These are phyloP conservation scores for Fopius arisanus DNA, from an alignment of 1,140 invertebrate genomes.

Conservation along the genomic window DNA sequence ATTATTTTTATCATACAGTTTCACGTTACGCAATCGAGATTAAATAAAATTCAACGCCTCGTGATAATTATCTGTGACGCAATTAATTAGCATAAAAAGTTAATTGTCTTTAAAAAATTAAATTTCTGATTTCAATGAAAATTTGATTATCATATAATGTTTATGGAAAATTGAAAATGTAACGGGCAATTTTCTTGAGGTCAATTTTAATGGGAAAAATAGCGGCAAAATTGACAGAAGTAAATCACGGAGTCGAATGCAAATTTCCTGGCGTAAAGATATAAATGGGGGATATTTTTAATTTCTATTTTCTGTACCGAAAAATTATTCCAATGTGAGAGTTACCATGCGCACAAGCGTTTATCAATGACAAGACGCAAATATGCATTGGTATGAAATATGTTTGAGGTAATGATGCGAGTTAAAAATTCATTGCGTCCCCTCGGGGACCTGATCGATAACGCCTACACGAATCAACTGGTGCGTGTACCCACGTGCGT, in stretches of 20 bases:
- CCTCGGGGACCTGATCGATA: slow-evolving; percentile 44
- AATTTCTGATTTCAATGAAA: no score
- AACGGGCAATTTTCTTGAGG: no score
- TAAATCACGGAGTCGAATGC: no score
- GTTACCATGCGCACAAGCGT: slow-evolving; percentile 33
- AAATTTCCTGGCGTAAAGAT: neutral
- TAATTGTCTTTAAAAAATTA: no score
- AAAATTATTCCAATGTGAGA: slow-evolving; percentile 14
- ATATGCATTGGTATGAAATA: slow-evolving; percentile 47
- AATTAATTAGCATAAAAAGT: no score
- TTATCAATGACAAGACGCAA: slow-evolving; percentile 49
- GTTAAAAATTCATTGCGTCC: slow-evolving; percentile 40
- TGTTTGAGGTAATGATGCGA: slow-evolving; percentile 41
- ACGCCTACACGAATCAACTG: slow-evolving; percentile 39
- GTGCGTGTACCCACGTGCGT: slow-evolving; percentile 19
- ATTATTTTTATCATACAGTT: neutral
- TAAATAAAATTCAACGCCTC: neutral
- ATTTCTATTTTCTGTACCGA: neutral
- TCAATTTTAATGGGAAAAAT: no score
- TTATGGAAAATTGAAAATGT: no score
- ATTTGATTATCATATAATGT: no score
- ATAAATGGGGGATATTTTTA: neutral
- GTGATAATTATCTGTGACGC: no score
- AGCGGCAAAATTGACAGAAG: no score
- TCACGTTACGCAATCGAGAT: neutral